Conservation (phyloP, 92 coral and sea anemone genomes). For the Phenganax marumi region DNA sequence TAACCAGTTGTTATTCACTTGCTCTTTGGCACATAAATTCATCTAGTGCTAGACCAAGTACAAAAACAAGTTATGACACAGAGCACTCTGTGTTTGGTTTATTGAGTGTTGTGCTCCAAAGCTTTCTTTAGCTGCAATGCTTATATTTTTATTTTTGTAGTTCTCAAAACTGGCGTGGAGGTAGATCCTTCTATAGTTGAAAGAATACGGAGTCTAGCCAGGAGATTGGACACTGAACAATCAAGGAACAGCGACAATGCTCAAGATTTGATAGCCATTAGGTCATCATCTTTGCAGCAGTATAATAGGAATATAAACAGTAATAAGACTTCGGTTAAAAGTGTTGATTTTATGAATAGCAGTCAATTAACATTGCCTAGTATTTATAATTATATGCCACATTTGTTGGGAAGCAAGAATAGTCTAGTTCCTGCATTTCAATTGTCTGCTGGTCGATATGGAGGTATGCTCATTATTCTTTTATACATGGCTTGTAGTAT, state of each 20-base stretch:
- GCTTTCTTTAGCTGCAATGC: background rate
- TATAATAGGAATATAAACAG: constrained; percentile 31
- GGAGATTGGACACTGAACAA: constrained; percentile 81
- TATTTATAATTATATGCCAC: constrained; percentile 91
- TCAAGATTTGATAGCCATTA: constrained; percentile 80
- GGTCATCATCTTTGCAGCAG: constrained; percentile 30
- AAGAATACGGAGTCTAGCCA: constrained; percentile 62
- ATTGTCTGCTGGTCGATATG: constrained; percentile 71
- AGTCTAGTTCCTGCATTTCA: constrained; percentile 81
- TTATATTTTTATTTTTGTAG: constrained; percentile 48
- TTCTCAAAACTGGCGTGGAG: constrained; percentile 39
- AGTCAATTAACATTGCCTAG: constrained; percentile 75
- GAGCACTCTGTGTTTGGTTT: too few relatives aligned
- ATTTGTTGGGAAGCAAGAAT: constrained; percentile 73
- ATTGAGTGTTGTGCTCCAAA: too few relatives aligned
- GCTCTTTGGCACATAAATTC: too few relatives aligned
- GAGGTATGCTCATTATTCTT: constrained; percentile 57
- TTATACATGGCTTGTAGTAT: too few relatives aligned
- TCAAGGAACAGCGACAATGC: constrained; percentile 82
- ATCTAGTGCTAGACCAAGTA: too few relatives aligned
- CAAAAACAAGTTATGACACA: too few relatives aligned
- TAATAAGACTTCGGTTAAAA: constrained; percentile 21
- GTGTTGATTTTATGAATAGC: constrained; percentile 42
- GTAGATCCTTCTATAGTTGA: constrained; percentile 65
- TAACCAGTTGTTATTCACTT: too few relatives aligned